Percentiles rank a stretch among this genome's conserved stretches.
Conservation (phyloP, 2,113 vertebrate species). For the Solenodon paradoxus region DNA sequence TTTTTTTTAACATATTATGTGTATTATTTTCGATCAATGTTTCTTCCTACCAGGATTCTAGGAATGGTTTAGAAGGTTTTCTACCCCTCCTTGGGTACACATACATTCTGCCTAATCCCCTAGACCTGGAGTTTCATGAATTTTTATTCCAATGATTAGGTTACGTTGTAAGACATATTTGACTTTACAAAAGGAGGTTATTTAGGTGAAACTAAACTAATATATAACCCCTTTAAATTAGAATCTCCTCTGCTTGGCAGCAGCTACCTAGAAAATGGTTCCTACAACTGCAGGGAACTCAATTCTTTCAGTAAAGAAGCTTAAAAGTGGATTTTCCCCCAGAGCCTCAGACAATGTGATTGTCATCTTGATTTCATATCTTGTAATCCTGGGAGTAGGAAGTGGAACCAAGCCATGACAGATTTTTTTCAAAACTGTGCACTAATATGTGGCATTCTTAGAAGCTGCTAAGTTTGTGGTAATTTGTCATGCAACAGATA, state of each 20-base stretch:
- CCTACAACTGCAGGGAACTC: background rate
- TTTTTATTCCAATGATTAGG: background rate
- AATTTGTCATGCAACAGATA: constrained; percentile 13
- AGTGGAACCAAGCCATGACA: background rate
- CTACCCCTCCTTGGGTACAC: background rate
- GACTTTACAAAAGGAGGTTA: background rate
- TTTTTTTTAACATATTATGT: background rate
- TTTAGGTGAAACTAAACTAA: background rate
- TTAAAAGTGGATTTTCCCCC: background rate
- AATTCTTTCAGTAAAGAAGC: background rate
- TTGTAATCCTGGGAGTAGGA: background rate
- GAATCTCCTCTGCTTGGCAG: background rate
- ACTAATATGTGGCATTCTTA: background rate
- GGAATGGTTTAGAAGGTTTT: background rate
- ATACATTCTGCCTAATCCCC: background rate
- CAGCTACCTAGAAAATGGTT: background rate
- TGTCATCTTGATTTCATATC: background rate
- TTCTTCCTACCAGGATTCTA: background rate
- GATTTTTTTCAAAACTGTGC: background rate
- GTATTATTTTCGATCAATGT: background rate
- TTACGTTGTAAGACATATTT: background rate
- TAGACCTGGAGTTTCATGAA: background rate
- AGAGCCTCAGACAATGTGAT: background rate
- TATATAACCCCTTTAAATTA: background rate
- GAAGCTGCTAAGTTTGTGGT: background rate